phyloP scores from a whole-genome alignment of 2,797 vertebrate genomes.

The Ciconia nigra region DNA sequence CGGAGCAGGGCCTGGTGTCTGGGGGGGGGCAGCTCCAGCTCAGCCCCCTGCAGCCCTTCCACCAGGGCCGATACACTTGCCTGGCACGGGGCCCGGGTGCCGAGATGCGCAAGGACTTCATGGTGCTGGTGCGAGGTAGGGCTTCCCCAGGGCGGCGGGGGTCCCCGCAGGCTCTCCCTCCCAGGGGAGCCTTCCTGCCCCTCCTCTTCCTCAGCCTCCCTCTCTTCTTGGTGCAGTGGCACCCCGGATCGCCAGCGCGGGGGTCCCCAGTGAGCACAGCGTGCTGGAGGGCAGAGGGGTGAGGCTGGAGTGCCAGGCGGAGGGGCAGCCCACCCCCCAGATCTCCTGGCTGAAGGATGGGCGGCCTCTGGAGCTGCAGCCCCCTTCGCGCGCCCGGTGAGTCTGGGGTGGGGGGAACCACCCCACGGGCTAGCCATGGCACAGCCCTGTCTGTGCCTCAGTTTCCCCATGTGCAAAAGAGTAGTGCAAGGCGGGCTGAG shows the following conservation, averaged over 20 bases:
- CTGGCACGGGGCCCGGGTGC: conserved; percentile 76
- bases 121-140: conserved; percentile 84
- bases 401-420: background rate
- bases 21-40: conserved; percentile 83
- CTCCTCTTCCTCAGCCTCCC: background rate
- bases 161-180: accelerated
- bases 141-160: accelerated
- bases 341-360: conserved; percentile 90
- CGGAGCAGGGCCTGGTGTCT: conserved; percentile 77
- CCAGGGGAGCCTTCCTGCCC: background rate
- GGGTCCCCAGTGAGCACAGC: conserved; percentile 77
- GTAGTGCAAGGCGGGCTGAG: background rate
- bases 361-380: conserved; percentile 69
- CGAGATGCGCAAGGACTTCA: conserved; percentile 78
- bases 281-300: conserved; percentile 75
- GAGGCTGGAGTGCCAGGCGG: conserved; percentile 80
- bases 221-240: conserved; percentile 67
- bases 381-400: conserved; percentile 72
- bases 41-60: conserved; percentile 81
- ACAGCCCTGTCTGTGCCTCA: background rate
- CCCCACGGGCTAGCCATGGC: accelerated
- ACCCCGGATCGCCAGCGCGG: conserved; percentile 79
- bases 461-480: background rate
- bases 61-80: conserved; percentile 87
- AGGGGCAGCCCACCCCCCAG: conserved; percentile 80